Conservation (phyloP, 1,140 invertebrate genomes). For the Stegodyphus dumicola region DNA sequence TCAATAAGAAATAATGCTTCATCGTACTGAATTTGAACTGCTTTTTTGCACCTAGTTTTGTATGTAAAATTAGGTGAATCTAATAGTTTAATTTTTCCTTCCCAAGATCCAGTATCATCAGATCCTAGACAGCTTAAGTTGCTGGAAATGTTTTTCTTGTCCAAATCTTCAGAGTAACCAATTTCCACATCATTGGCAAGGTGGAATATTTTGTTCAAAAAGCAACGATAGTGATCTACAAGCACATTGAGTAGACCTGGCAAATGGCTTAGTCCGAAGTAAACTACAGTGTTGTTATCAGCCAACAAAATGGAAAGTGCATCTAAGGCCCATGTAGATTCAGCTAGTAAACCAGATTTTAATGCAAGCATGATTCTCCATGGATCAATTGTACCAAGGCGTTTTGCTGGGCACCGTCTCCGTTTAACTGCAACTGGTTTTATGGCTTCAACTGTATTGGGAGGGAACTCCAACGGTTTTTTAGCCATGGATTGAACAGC, state of each 20-base stretch:
- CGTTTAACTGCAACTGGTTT: constrained; percentile 86
- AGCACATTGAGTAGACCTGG: constrained; percentile 93
- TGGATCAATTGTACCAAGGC: constrained; percentile 88
- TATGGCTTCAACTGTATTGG: constrained; percentile 93
- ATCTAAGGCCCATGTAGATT: constrained; percentile 96
- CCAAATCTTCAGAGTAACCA: constrained; percentile 21
- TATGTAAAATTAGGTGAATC: constrained; percentile 62
- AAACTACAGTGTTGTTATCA: constrained; percentile 89
- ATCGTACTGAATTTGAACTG: constrained; percentile 61
- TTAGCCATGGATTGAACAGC: constrained; percentile 13
- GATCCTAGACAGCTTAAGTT: not conserved
- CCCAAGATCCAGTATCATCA: constrained; percentile 10
- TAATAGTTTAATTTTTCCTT: constrained; percentile 55
- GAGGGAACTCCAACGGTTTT: constrained; percentile 78
- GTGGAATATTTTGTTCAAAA: constrained; percentile 87
- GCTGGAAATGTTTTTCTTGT: not conserved
- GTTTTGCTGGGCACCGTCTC: constrained; percentile 80
- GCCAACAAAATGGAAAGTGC: constrained; percentile 91
- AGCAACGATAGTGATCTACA: constrained; percentile 82
- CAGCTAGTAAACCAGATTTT: constrained; percentile 92
- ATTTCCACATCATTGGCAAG: constrained; percentile 70
- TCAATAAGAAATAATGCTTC: constrained; percentile 63
- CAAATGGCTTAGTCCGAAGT: constrained; percentile 91
- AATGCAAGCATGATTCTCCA: constrained; percentile 98
- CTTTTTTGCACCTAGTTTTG: constrained; percentile 63